Base-by-base conservation (phyloP, 1,140 invertebrate species). In the Diorhabda sublineata region DNA sequence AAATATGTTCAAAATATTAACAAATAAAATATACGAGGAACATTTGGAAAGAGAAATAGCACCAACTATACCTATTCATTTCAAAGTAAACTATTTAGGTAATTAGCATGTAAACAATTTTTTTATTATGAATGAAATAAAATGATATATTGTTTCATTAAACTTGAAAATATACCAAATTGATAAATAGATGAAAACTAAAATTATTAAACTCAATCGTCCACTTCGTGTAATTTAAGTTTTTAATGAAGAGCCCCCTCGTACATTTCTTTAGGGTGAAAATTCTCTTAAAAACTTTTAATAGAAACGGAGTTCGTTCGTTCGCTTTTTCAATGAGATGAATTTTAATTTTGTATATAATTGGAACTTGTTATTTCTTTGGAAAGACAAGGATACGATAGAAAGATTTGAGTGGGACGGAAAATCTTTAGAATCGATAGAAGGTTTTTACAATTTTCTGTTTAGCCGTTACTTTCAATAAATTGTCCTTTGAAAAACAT, bases 261-360 rank as follows among this genome's bases (percentile, higher is more conserved):
- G 70, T 72, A 69, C 68, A 69, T 74, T 74, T 74, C 70, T 72
- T 74, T 66, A 70, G 73, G 73, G 73, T 68, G 73, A 74, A 71
- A 74, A 74, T 74, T 74, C 73, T 68, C 68, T 74, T 72, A 74
- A 74, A 74, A 74, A 71, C 56, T 74, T 74, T 74, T 74, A 74
- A 74, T 74, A 74, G 70, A 72, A 74, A 73, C 69, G 68, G 62
- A 60, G 68, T 74, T 72, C 71, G 71, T 74, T 74, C 66, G 66
- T 72, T 70, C 73, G 71, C 73, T 74, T 74, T 74, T 74, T 74
- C 73, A 74, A 73, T 73, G 75, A 76, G 75, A 71, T 76, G 75
- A 76, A 76, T 76, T 76, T 76, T 76, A 76, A 76, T 75, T 76
- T 76, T 76, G 74, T 74, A 73, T 75, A 76, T 76, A 76, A 76